Evolutionary conservation across 37 sponge, comb jelly and placozoan species (phyloP).

Genomic region (Halisarca cf. caerulea): DNA sequence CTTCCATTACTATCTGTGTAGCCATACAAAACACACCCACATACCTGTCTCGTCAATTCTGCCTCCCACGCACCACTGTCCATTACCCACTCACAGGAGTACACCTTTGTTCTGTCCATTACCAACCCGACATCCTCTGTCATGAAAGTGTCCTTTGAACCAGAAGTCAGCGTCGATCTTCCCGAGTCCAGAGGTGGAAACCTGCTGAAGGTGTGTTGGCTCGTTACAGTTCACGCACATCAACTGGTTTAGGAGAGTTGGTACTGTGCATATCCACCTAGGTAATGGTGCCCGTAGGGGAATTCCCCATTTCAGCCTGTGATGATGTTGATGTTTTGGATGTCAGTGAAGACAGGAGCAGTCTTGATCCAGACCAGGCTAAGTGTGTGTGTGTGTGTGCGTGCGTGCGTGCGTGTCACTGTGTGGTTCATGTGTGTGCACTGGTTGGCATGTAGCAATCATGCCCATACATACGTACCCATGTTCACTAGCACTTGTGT

Average conservation of each 20-base stretch:
- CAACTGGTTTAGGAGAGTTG: background rate
- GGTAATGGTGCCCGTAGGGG: background rate
- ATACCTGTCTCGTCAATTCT: too few species aligned
- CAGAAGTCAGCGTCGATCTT: background rate
- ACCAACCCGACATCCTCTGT: background rate
- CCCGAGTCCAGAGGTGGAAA: background rate
- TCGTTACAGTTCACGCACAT: background rate
- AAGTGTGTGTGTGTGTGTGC: background rate
- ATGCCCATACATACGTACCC: too few species aligned
- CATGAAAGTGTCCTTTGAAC: background rate
- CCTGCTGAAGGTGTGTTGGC: background rate
- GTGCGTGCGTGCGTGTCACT: too few species aligned
- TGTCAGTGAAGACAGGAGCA: background rate
- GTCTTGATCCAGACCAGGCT: background rate
- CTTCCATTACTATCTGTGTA: too few species aligned
- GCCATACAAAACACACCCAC: too few species aligned
- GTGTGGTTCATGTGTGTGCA: too few species aligned
- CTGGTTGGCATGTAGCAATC: too few species aligned
- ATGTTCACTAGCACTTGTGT: too few species aligned
- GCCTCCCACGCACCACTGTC: background rate
- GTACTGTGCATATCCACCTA: background rate
- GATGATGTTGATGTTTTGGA: conserved; percentile 15
- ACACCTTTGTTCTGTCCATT: background rate
- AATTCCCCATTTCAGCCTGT: background rate
- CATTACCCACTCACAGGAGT: background rate